A percentile compares a stretch with the other conserved stretches of the same genome.
Conservation (phyloP, 2,888 invertebrate species). For the Spatulosminthurus flaviceps region DNA sequence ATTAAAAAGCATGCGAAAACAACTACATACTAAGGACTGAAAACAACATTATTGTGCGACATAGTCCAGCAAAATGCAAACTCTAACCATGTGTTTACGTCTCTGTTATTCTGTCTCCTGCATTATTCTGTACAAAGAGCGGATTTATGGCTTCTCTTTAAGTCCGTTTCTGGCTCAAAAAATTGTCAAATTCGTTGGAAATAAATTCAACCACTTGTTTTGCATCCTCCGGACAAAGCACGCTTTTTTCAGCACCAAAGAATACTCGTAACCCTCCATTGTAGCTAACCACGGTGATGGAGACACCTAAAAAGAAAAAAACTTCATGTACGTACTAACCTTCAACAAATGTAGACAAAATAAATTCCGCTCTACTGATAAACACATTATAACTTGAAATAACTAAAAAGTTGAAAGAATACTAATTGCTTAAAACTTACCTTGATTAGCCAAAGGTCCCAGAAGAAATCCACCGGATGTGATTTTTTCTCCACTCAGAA, state of each 20-base stretch:
- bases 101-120: too few species aligned
- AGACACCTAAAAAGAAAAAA: constrained; percentile 30
- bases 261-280: constrained; percentile 35
- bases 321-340: not conserved
- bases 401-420: too few species aligned
- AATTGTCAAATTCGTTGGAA: constrained; percentile 15
- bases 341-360: not conserved
- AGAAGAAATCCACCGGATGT: constrained; percentile 38
- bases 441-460: constrained; percentile 42
- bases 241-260: constrained; percentile 39
- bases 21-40: too few species aligned
- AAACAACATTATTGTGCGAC: too few species aligned
- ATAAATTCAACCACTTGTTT: constrained; percentile 19
- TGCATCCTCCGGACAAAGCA: not conserved
- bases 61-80: too few species aligned
- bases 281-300: constrained; percentile 43
- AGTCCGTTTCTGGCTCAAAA: not conserved
- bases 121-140: too few species aligned
- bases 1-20: too few species aligned
- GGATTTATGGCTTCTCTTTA: too few species aligned
- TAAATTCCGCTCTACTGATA: too few species aligned
- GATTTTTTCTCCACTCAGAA: constrained; percentile 36
- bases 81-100: too few species aligned
- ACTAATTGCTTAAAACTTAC: not conserved
- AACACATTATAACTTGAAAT: too few species aligned